Conservation (phyloP, 2,113 vertebrate genomes). For the Peromyscus leucopus region DNA sequence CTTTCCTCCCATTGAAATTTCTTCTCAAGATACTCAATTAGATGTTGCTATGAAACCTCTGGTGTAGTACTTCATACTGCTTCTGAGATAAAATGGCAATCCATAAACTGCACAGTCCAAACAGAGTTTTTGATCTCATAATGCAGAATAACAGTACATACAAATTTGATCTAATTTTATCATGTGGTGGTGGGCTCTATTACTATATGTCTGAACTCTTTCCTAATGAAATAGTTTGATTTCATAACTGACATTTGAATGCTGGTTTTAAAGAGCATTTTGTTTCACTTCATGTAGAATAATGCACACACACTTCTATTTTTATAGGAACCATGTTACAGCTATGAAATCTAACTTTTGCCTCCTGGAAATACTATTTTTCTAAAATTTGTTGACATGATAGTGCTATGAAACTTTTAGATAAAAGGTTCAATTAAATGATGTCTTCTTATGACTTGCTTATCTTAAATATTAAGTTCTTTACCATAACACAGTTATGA, state of each 20-base stretch:
- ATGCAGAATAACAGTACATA: not conserved
- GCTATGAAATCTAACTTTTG: not conserved
- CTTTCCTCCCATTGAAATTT: constrained; percentile 47
- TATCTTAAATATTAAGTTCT: not conserved
- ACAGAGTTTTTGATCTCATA: not conserved
- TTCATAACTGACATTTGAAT: not conserved
- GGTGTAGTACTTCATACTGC: constrained; percentile 53
- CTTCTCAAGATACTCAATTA: constrained; percentile 49
- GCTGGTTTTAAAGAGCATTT: not conserved
- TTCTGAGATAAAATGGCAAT: constrained; percentile 47
- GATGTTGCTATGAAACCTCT: not conserved
- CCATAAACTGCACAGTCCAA: constrained; percentile 34
- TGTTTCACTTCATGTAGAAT: not conserved
- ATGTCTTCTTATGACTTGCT: not conserved
- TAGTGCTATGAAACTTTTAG: not conserved
- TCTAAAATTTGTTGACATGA: not conserved
- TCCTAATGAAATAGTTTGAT: not conserved
- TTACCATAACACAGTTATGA: not conserved
- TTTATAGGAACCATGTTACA: not conserved
- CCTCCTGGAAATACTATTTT: not conserved
- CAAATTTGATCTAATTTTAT: constrained; percentile 15
- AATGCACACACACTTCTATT: not conserved
- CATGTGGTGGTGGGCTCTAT: not conserved
- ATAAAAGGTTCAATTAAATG: not conserved
- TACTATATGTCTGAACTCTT: not conserved